phyloP scores from a whole-genome alignment of 35 echinoderm and acorn worm species.

The Acanthaster planci region DNA sequence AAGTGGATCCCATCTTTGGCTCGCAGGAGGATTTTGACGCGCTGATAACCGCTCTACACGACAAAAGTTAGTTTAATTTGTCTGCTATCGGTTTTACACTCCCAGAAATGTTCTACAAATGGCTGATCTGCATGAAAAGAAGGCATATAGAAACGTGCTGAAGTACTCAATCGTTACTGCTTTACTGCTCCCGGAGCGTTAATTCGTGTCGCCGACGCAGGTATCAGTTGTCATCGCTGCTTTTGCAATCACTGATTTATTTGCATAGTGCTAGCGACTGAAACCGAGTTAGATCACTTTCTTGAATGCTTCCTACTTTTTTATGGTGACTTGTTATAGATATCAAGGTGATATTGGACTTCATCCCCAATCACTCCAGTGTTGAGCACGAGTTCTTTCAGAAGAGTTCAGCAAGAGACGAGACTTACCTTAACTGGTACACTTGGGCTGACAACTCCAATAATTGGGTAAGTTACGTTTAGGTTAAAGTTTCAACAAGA shows the following conservation, averaged over 20 bases:
- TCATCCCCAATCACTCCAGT: constrained; percentile 94
- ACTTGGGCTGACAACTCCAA: constrained; percentile 55
- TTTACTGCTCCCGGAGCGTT: too few species aligned
- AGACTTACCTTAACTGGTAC: constrained; percentile 51
- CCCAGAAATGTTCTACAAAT: background rate
- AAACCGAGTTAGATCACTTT: too few species aligned
- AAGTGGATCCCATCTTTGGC: constrained; percentile 64
- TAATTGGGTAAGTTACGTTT: constrained; percentile 75
- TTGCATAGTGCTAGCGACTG: too few species aligned
- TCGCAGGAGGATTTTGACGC: constrained; percentile 62
- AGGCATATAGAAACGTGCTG: too few species aligned
- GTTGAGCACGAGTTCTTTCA: constrained; percentile 57
- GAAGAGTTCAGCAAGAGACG: constrained; percentile 28
- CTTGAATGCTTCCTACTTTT: too few species aligned
- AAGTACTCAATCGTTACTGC: too few species aligned
- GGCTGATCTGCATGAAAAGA: too few species aligned
- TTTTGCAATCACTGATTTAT: too few species aligned
- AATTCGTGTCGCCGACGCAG: too few species aligned
- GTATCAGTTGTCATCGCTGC: too few species aligned
- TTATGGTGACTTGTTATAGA: constrained; percentile 24
- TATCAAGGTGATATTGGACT: constrained; percentile 86
- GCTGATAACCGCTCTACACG: constrained; percentile 58
- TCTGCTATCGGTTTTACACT: background rate
- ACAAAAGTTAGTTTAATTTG: constrained; percentile 26
- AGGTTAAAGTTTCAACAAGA: background rate